Conservation (phyloP, 2,113 vertebrate genomes). For the Ivindomyrus marchei region DNA sequence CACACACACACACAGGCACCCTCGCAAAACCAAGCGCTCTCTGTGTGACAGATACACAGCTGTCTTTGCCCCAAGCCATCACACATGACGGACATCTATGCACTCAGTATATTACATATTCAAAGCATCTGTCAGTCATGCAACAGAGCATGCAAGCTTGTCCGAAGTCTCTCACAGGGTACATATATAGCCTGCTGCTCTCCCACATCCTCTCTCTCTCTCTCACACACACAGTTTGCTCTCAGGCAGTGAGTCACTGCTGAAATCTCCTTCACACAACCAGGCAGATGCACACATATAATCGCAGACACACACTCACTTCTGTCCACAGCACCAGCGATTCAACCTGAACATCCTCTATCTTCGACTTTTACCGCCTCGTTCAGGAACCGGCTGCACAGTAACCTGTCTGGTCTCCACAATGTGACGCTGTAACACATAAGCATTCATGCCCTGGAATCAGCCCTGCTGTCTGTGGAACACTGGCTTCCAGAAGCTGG, state of each 20-base stretch:
- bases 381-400: background rate
- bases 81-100: background rate
- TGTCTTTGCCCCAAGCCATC: background rate
- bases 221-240: background rate
- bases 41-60: constrained; percentile 7
- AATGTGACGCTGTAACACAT: background rate
- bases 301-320: background rate
- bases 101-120: background rate
- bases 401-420: background rate
- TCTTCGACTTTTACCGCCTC: background rate
- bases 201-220: background rate
- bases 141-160: background rate
- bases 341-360: background rate
- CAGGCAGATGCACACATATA: background rate
- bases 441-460: background rate
- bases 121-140: background rate
- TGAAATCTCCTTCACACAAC: background rate
- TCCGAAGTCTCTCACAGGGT: background rate
- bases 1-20: constrained; percentile 24
- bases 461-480: background rate
- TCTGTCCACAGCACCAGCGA: background rate
- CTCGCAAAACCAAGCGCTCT: constrained; percentile 18
- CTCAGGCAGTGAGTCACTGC: constrained; percentile 9
- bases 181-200: background rate
- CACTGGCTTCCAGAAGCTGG: background rate